phyloP scores from a whole-genome alignment of 2,797 vertebrate species.

The Acrossocheilus wenchowensis region DNA sequence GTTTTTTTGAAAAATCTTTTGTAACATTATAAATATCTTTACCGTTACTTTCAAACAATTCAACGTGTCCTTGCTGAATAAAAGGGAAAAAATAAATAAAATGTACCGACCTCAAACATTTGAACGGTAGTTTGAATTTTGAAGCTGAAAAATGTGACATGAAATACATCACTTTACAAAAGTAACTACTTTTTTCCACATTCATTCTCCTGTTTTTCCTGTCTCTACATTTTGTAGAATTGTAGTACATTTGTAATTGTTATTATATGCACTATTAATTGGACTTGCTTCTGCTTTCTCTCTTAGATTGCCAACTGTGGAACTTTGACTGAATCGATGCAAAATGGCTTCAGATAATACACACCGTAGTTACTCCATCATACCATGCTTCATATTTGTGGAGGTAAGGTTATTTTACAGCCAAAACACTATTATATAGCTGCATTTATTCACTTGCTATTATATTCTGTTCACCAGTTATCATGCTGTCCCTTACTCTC shows the following conservation, averaged over 20 bases:
- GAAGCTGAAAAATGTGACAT: neutral
- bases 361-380: slow-evolving; percentile 96
- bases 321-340: slow-evolving; percentile 65
- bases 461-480: neutral
- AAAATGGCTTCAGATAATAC: slow-evolving; percentile 95
- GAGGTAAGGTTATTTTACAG: slow-evolving; percentile 84
- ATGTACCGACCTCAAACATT: neutral
- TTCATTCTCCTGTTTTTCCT: neutral
- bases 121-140: neutral
- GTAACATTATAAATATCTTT: neutral
- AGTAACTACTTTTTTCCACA: neutral
- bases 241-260: slow-evolving; percentile 4
- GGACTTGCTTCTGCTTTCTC: slow-evolving; percentile 10
- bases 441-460: neutral
- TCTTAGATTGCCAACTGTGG: slow-evolving; percentile 72
- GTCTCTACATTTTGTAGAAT: slow-evolving; percentile 1
- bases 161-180: neutral
- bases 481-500: slow-evolving; percentile 10
- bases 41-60: too few species aligned
- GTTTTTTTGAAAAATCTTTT: neutral
- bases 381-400: slow-evolving; percentile 98
- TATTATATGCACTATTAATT: slow-evolving; percentile 19
- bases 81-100: too few species aligned
- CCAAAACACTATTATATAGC: neutral
- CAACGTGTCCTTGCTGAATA: neutral